Conservation (phyloP, 1,140 invertebrate genomes). For the Ladona fulva region DNA sequence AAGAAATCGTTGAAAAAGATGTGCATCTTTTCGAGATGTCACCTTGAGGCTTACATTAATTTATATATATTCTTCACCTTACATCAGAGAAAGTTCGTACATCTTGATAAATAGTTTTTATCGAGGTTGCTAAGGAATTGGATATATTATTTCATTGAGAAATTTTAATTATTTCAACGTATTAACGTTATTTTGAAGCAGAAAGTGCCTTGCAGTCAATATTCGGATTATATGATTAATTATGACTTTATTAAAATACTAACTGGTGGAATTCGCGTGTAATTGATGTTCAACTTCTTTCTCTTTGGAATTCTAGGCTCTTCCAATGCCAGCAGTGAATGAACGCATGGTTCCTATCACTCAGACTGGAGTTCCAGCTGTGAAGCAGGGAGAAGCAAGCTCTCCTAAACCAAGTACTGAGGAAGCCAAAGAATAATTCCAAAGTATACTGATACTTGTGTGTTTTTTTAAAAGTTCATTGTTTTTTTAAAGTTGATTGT, state of each 20-base stretch:
- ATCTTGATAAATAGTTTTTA: neutral
- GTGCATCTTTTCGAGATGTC: too few species aligned
- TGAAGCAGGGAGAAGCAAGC: slow-evolving; percentile 24
- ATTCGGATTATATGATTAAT: too few species aligned
- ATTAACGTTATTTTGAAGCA: too few species aligned
- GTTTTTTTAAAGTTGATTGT: too few species aligned
- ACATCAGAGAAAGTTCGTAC: neutral
- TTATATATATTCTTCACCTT: too few species aligned
- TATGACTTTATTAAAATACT: neutral
- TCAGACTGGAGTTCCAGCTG: slow-evolving; percentile 40
- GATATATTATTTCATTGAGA: neutral
- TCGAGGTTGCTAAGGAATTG: neutral
- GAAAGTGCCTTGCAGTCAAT: too few species aligned
- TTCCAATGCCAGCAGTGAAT: slow-evolving; percentile 17
- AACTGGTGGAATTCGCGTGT: neutral
- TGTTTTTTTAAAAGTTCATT: too few species aligned
- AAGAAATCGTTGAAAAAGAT: too few species aligned
- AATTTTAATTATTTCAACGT: too few species aligned
- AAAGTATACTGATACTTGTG: neutral
- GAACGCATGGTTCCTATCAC: slow-evolving; percentile 40
- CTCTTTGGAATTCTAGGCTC: neutral
- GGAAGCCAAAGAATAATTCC: neutral
- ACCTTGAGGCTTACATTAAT: neutral
- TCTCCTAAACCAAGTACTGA: neutral
- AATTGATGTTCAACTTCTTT: neutral